A percentile compares a stretch with the other conserved stretches of the same genome.
Conservation (phyloP, 2,797 vertebrate species). For the Natrix natrix region DNA sequence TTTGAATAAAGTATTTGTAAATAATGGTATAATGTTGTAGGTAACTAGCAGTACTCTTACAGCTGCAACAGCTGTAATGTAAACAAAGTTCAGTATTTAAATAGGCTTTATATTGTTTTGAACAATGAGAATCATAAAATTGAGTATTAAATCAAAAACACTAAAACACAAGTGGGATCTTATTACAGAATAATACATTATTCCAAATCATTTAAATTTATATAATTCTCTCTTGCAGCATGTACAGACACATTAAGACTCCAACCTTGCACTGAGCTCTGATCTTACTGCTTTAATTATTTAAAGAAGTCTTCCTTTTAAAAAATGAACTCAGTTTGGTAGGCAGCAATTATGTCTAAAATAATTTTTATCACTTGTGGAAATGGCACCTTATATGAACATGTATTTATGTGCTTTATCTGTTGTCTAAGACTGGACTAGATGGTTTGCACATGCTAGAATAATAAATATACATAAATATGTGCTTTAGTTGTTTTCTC, state of each 20-base stretch:
- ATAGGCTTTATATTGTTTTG: neutral
- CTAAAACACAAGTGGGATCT: neutral
- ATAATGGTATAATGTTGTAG: neutral
- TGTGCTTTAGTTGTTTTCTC: neutral
- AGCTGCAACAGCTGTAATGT: neutral
- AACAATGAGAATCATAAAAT: neutral
- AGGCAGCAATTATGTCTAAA: neutral
- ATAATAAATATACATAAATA: neutral
- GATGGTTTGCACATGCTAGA: neutral
- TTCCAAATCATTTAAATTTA: neutral
- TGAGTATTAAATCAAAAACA: neutral
- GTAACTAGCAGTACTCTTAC: neutral
- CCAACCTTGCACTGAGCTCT: neutral
- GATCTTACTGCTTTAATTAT: neutral
- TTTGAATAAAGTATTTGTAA: neutral
- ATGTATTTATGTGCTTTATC: neutral
- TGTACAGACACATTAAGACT: neutral
- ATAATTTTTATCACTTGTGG: neutral
- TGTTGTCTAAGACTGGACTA: neutral
- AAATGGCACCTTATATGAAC: neutral
- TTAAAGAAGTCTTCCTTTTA: neutral
- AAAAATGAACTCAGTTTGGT: neutral
- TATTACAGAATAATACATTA: neutral
- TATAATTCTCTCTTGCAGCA: neutral
- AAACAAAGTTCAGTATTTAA: neutral